Base-by-base conservation (phyloP, 1,140 invertebrate species). In the Protaetia brevitarsis region DNA sequence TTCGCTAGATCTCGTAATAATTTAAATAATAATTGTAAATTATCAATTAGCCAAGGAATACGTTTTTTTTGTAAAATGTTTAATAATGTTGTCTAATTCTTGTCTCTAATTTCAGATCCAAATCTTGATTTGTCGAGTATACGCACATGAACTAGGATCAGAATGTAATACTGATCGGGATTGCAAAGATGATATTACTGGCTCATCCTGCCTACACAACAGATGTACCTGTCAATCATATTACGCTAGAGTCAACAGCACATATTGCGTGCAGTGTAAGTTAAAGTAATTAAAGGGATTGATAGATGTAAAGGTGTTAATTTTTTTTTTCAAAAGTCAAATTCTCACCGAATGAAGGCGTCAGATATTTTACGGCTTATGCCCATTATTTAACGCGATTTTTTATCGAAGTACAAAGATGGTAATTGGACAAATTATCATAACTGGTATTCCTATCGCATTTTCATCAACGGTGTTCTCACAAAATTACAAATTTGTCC, bases 211-310 rank as follows among this genome's bases (percentile, higher is more conserved):
- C 74, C 74, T 82, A 51, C 78, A 80, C 65, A 87, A 87, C 51
- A 79, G 81, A 72, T 89, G 88, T 76, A 80, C 83, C 27, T 89
- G 88, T 75, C 82, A 83, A 69, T 84, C 87, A 26, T 89, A 86
- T 73, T 88, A 82, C 74, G 87, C 87, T 1, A 80, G 80, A 71
- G 82, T 85, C 73, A 87, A 89, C 75, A 79, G 78, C 37, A 87
- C 85, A 19, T 79, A 77, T 30, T 89, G 88, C 79, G 77, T 89
- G 69, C 85, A 87, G 78, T 88, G 88, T 89, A 79, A 88, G 86
- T 85, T 71, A 64, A 27, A 21, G 21, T 21, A 28, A 27, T 6
- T 8, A 23, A 51, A 57, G 21, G 30, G 16, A 13, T 34, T 29
- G 19, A 29, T 2, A 19, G 27, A 58, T 26, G 16, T 29, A 34